Base-by-base conservation (phyloP, 2,113 vertebrate genomes). In the Eubucco bourcierii region DNA sequence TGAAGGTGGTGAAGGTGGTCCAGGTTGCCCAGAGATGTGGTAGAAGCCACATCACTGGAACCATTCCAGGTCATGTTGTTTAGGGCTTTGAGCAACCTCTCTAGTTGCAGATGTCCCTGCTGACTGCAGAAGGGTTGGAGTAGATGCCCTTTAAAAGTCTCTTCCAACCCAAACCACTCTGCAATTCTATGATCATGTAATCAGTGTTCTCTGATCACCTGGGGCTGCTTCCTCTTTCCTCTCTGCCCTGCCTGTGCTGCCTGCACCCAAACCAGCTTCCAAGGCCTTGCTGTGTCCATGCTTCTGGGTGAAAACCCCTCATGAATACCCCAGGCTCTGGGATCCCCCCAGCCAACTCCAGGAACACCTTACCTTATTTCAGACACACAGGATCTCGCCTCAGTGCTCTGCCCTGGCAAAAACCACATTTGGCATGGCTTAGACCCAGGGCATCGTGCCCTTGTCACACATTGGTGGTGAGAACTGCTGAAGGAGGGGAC, bases 151-250 rank as follows among this genome's bases (percentile, higher is more conserved):
- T 33, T 60, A 33, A 60, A 23, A n/a, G 19, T 60, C 58, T n/a
- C n/a, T 60, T 33, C 58, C 20, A 21, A 13, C 58, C 58, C 56
- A 31, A 20, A 59, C 27, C 53, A 29, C 25, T 55, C 53, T 55
- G 13, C 21, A 19, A n/a, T n/a, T 59, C 31, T n/a, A 6, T n/a
- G 56, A 10, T n/a, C 16, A 13, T 60, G 23, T 33, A 19, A 12
- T 60, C 37, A 9, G 3, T 0, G 39, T 19, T 21, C 64, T 9
- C 60, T 1, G 0, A 1, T 31, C 0, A 0, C 15, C 50, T 18
- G 34, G 21, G 17, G 50, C 64, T 90, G 68, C 73, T 39, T 41
- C 33, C 73, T n/a, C 60, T 72, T 39, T 41, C 33, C 68, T n/a
- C 55, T 67, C 67, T 90, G 55, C 78, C 46, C 28, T 92, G 29